Evolutionary conservation across 2,113 vertebrate species (phyloP).

Genomic region (Phylloscopus trochilus): DNA sequence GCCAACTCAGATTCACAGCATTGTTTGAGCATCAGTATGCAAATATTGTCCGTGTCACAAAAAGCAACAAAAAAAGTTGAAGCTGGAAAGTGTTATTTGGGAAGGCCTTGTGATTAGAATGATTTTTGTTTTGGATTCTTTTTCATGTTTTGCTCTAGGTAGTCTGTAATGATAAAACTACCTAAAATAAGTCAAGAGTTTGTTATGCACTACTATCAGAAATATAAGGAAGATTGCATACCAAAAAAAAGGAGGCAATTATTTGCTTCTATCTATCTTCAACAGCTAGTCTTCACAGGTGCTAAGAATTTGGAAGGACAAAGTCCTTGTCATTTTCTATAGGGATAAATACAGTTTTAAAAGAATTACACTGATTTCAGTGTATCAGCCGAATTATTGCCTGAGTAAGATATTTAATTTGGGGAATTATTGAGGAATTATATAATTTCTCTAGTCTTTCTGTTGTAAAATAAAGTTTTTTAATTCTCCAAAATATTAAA

Average conservation of each 20-base stretch:
- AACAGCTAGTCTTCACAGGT: background rate
- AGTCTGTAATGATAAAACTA: background rate
- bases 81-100: background rate
- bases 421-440: background rate
- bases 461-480: background rate
- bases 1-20: background rate
- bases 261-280: background rate
- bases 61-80: background rate
- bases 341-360: background rate
- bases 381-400: background rate
- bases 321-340: background rate
- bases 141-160: background rate
- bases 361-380: background rate
- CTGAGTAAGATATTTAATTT: background rate
- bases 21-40: background rate
- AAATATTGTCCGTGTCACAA: background rate
- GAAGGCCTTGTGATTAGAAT: background rate
- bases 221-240: background rate
- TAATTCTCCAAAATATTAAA: background rate
- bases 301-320: background rate
- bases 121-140: background rate
- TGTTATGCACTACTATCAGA: background rate
- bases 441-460: background rate
- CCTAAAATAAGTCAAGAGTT: background rate
- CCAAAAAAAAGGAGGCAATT: background rate